phyloP scores from a whole-genome alignment of 2,113 vertebrate genomes.

The Lepisosteus oculatus region DNA sequence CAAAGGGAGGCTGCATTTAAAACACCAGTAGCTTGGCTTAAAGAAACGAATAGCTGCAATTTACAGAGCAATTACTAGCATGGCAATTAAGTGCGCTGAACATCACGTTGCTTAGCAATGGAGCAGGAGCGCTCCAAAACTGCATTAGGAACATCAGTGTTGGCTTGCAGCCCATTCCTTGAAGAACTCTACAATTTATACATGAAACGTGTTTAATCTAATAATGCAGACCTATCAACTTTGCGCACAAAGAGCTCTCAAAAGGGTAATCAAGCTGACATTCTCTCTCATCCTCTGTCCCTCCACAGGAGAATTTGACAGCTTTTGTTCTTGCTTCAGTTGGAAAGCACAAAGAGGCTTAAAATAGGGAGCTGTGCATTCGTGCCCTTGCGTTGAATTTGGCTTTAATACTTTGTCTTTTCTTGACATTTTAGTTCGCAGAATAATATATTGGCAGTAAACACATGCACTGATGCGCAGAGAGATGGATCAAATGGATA shows the following conservation, averaged over 20 bases:
- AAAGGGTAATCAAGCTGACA: background rate
- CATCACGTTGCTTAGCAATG: conserved; percentile 1
- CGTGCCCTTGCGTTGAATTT: too few relatives aligned
- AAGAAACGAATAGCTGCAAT: conserved; percentile 1
- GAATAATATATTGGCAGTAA: too few relatives aligned
- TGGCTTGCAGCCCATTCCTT: background rate
- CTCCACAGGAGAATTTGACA: too few relatives aligned
- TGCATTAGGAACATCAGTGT: background rate
- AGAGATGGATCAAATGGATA: too few relatives aligned
- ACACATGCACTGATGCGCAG: too few relatives aligned
- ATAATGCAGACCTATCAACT: background rate
- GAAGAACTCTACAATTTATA: conserved; percentile 1
- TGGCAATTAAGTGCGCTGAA: background rate
- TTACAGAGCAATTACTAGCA: background rate
- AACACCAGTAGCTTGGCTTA: background rate
- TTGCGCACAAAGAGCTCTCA: background rate
- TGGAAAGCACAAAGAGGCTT: too few relatives aligned
- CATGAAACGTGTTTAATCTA: background rate
- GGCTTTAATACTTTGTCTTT: too few relatives aligned
- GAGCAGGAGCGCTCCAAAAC: background rate
- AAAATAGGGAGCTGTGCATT: too few relatives aligned
- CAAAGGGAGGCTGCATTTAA: background rate
- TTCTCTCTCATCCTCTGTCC: too few relatives aligned
- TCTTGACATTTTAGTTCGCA: too few relatives aligned
- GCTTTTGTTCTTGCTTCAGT: too few relatives aligned